Evolutionary conservation across 2,113 vertebrate genomes (phyloP).

Genomic region (Tenrec ecaudatus): DNA sequence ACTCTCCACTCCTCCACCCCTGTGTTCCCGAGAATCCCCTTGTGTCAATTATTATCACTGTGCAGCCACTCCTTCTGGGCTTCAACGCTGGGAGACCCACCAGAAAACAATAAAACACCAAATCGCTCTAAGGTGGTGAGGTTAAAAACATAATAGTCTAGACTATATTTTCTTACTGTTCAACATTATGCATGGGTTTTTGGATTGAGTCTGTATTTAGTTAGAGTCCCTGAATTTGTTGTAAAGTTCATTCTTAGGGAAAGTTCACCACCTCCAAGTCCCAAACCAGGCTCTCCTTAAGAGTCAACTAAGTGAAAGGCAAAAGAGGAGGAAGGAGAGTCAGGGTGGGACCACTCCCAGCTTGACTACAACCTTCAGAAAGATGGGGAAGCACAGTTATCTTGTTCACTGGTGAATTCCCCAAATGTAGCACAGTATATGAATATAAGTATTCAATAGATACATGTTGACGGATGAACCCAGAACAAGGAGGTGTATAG

Average conservation of each 20-base stretch:
- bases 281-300: neutral
- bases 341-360: neutral
- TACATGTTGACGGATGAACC: neutral
- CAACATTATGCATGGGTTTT: neutral
- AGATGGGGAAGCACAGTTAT: neutral
- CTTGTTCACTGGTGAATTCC: neutral
- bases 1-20: no score
- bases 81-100: no score
- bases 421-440: neutral
- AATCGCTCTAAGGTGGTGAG: no score
- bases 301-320: neutral
- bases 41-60: no score
- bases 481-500: neutral
- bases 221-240: neutral
- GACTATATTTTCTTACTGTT: neutral
- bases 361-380: no score
- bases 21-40: no score
- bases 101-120: no score
- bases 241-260: neutral
- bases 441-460: neutral
- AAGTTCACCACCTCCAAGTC: neutral
- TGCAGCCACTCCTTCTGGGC: no score
- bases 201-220: neutral
- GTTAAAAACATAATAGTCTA: no score
- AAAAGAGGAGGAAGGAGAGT: neutral